phyloP scores from a whole-genome alignment of 2,797 vertebrate species.

The Cryptoprocta ferox region DNA sequence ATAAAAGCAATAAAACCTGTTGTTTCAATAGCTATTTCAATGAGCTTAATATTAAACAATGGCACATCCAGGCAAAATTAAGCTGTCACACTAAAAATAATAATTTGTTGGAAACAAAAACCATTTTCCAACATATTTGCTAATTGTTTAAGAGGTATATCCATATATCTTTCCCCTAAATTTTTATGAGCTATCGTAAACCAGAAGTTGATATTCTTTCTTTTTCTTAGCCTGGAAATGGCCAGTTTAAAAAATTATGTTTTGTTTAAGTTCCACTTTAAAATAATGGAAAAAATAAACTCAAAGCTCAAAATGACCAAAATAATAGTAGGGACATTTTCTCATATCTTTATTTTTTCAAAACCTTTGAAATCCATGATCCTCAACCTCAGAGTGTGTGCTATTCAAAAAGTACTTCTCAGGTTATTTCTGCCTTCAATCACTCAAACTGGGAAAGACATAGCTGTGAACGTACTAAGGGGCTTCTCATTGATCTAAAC shows the following conservation, averaged over 20 bases:
- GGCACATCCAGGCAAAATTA: not conserved
- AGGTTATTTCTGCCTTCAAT: not conserved
- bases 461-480: not conserved
- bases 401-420: not conserved
- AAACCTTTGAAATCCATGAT: not conserved
- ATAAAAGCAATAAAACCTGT: not conserved
- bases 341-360: not conserved
- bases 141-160: not conserved
- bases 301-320: not conserved
- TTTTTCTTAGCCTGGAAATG: not conserved
- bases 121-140: not conserved
- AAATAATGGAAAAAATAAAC: not conserved
- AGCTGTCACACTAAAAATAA: not conserved
- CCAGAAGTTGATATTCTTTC: not conserved
- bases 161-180: not conserved
- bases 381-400: not conserved
- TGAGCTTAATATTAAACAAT: not conserved
- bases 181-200: not conserved
- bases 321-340: not conserved
- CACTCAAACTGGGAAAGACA: not conserved
- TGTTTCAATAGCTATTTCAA: conserved; percentile 20
- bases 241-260: not conserved
- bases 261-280: not conserved
- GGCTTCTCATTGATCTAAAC: not conserved
- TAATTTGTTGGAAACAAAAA: not conserved